phyloP scores from a whole-genome alignment of 2,113 vertebrate species.

The Chloebia gouldiae region DNA sequence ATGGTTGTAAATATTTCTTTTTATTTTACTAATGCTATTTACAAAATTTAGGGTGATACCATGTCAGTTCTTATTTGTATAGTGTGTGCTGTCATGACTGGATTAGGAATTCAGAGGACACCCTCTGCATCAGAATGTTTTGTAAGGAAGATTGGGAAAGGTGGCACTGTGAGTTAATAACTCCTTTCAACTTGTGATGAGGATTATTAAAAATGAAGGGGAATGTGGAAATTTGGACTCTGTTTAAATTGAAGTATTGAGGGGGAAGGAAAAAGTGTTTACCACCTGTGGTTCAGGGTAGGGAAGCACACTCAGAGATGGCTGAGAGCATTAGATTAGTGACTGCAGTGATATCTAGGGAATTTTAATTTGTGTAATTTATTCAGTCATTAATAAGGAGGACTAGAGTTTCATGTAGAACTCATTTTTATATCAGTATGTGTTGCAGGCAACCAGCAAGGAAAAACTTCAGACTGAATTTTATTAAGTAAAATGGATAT shows the following conservation, averaged over 20 bases:
- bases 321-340: conserved; percentile 56
- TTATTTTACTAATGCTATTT: neutral
- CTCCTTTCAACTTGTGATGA: neutral
- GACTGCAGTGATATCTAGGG: conserved; percentile 32
- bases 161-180: neutral
- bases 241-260: conserved; percentile 39
- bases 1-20: neutral
- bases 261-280: conserved; percentile 19
- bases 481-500: conserved; percentile 49
- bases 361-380: conserved; percentile 67
- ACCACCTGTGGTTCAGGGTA: conserved; percentile 35
- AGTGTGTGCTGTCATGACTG: neutral
- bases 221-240: conserved; percentile 1
- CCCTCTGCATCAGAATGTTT: neutral
- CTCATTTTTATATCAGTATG: conserved; percentile 53
- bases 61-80: neutral
- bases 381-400: conserved; percentile 53
- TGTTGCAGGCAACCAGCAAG: conserved; percentile 44
- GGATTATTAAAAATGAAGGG: neutral
- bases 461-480: conserved; percentile 55
- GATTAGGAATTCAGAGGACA: neutral
- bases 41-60: neutral
- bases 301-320: conserved; percentile 30
- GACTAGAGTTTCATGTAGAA: conserved; percentile 26
- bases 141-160: neutral